A percentile compares a stretch with the other conserved stretches of the same genome.
Conservation (phyloP, 2,113 vertebrate species). For the Saguinus imperator region DNA sequence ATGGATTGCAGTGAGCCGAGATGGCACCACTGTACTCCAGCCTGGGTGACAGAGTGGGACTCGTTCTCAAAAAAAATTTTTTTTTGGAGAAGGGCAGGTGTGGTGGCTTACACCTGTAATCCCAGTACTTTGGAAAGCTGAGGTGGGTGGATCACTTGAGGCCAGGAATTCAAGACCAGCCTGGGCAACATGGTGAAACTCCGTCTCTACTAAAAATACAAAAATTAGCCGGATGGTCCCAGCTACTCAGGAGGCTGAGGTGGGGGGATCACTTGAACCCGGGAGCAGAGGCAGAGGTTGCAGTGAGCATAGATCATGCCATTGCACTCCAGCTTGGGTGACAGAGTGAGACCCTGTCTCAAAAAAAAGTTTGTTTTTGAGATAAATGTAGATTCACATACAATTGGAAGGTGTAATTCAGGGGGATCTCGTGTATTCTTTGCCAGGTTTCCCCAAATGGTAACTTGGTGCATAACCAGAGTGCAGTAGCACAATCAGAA, state of each 20-base stretch:
- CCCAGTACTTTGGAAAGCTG: too few relatives aligned
- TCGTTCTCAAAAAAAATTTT: too few relatives aligned
- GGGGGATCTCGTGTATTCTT: background rate
- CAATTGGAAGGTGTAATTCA: background rate
- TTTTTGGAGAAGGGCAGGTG: background rate
- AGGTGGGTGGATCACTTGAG: too few relatives aligned
- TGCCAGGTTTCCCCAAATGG: background rate
- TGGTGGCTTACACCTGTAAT: too few relatives aligned
- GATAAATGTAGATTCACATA: background rate
- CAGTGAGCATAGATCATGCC: background rate
- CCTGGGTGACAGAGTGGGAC: too few relatives aligned
- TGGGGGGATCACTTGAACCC: background rate
- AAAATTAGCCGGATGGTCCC: too few relatives aligned
- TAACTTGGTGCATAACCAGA: accelerated
- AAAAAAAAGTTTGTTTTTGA: background rate
- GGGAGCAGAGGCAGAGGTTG: background rate
- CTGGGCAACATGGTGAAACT: too few relatives aligned
- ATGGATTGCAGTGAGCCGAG: too few relatives aligned
- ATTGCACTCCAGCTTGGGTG: background rate
- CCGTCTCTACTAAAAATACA: too few relatives aligned
- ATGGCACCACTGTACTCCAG: too few relatives aligned
- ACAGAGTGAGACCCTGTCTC: background rate
- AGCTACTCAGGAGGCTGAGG: background rate
- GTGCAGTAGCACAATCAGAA: background rate
- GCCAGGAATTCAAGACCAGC: too few relatives aligned